Percentiles rank a stretch among this genome's conserved stretches.
Conservation (phyloP, 2,888 invertebrate species). For the Tetrapedia diversipes region DNA sequence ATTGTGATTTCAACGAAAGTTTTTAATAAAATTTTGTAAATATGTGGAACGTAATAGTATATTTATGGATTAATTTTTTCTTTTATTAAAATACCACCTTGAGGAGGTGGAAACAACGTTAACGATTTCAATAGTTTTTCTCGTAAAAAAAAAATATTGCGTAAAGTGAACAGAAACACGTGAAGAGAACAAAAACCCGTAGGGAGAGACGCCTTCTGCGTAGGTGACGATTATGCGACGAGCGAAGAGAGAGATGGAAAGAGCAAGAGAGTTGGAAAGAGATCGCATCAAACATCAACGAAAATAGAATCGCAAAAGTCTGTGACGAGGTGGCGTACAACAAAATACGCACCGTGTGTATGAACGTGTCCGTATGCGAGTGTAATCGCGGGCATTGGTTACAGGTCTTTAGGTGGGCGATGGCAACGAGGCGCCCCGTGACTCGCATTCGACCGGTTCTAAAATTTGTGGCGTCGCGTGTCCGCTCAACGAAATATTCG, state of each 20-base stretch:
- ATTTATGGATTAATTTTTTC: too few species aligned
- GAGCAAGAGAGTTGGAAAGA: slow-evolving; percentile 12
- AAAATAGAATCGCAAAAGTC: slow-evolving; percentile 51
- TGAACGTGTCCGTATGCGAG: background rate
- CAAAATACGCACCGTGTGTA: background rate
- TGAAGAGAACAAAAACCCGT: slow-evolving; percentile 19
- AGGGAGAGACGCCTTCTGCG: slow-evolving; percentile 39
- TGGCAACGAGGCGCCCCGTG: background rate
- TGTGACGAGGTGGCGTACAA: slow-evolving; percentile 24
- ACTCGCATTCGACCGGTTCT: slow-evolving; percentile 1
- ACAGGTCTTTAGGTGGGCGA: background rate
- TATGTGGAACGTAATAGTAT: too few species aligned
- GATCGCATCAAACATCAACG: slow-evolving; percentile 43
- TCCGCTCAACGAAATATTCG: background rate
- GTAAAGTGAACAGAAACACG: background rate
- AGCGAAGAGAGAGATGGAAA: slow-evolving; percentile 10
- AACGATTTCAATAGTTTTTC: too few species aligned
- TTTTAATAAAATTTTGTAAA: too few species aligned
- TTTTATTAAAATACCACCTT: too few species aligned
- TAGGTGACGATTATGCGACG: slow-evolving; percentile 54
- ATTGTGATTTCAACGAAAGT: too few species aligned
- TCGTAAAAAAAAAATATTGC: background rate
- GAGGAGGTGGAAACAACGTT: background rate
- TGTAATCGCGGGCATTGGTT: background rate
- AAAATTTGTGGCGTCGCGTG: background rate